Evolutionary conservation across 53 echinoderm and acorn worm genomes (phyloP).

Genomic region (Paracentrotus lividus): DNA sequence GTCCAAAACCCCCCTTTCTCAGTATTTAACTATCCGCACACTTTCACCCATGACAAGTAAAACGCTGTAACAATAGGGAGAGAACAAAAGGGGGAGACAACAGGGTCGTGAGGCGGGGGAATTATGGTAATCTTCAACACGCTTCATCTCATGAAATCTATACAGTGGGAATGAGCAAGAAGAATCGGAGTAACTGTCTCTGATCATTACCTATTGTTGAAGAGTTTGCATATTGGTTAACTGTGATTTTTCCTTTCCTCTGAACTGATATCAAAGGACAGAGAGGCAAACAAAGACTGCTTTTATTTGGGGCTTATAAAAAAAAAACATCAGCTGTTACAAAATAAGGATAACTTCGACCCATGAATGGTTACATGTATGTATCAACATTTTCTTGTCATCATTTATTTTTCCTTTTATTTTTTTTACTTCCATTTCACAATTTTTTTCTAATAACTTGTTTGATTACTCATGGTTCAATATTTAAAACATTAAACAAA

Average conservation of each 20-base stretch:
- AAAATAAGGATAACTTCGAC: too few relatives aligned
- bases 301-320: too few relatives aligned
- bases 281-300: background rate
- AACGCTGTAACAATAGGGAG: slow-evolving; percentile 3
- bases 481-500: too few relatives aligned
- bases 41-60: background rate
- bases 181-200: background rate
- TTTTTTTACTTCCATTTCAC: too few relatives aligned
- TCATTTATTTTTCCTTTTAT: too few relatives aligned
- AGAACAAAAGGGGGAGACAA: slow-evolving; percentile 2
- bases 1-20: background rate
- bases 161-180: slow-evolving; percentile 16
- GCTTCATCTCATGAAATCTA: background rate
- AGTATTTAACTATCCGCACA: background rate
- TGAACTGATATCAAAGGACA: background rate
- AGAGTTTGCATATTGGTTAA: background rate
- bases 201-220: background rate
- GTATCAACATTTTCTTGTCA: too few relatives aligned
- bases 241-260: too few relatives aligned
- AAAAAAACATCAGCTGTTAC: too few relatives aligned
- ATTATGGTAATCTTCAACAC: slow-evolving; percentile 36
- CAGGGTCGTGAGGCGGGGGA: slow-evolving; percentile 20
- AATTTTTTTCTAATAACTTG: too few relatives aligned
- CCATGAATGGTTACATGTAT: too few relatives aligned
- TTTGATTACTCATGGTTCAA: too few relatives aligned